phyloP scores from a whole-genome alignment of 2,888 invertebrate genomes.

The Trissoscelio sp. region DNA sequence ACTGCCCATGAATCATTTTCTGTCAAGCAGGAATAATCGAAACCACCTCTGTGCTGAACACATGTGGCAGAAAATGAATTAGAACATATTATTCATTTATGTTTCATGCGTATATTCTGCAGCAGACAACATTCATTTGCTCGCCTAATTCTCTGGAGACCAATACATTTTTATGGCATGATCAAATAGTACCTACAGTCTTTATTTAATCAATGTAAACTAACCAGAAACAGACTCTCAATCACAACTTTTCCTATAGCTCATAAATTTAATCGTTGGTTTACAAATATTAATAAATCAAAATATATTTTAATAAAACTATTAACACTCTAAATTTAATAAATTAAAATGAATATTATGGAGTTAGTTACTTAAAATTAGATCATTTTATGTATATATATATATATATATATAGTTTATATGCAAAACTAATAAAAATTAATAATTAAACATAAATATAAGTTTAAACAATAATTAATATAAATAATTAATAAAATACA shows the following conservation, averaged over 20 bases:
- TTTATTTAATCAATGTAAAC: slow-evolving; percentile 6
- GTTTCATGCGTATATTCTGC: not conserved
- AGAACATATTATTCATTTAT: slow-evolving; percentile 12
- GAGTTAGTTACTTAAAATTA: too few relatives aligned
- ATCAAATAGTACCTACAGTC: not conserved
- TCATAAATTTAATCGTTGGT: too few relatives aligned
- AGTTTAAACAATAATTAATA: too few relatives aligned
- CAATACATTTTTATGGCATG: slow-evolving; percentile 14
- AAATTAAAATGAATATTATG: too few relatives aligned
- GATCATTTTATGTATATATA: too few relatives aligned
- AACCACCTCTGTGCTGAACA: not conserved
- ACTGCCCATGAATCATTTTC: not conserved
- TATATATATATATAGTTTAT: too few relatives aligned
- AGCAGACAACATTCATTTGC: slow-evolving; percentile 12
- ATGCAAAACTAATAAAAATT: too few relatives aligned
- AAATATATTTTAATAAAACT: too few relatives aligned
- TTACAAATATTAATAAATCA: too few relatives aligned
- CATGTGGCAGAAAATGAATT: not conserved
- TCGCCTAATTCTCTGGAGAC: slow-evolving; percentile 18
- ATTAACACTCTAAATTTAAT: too few relatives aligned
- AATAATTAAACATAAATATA: too few relatives aligned
- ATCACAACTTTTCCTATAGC: slow-evolving; percentile 6
- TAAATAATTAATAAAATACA: too few relatives aligned
- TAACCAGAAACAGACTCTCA: slow-evolving; percentile 4
- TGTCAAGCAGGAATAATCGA: not conserved